Conservation (phyloP, 2,797 vertebrate species). For the Dendrocincla tyrannina region DNA sequence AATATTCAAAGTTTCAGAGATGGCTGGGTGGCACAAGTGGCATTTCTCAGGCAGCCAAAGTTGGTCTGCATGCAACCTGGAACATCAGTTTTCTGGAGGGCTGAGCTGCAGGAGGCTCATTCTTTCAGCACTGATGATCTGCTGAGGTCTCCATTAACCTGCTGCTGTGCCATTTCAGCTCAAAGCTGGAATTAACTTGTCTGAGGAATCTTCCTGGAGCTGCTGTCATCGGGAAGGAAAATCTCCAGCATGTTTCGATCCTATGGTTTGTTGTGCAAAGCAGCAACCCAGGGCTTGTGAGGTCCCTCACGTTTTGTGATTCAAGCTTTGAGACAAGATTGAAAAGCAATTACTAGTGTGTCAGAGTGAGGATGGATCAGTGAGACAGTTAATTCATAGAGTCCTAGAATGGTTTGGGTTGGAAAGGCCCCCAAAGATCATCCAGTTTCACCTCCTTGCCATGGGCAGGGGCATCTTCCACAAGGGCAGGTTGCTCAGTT, state of each 20-base stretch:
- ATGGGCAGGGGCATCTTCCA: neutral
- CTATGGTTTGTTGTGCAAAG: neutral
- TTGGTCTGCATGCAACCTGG: accelerated
- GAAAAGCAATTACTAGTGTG: neutral
- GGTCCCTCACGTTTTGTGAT: neutral
- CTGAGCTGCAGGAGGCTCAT: neutral
- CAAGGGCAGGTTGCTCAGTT: neutral
- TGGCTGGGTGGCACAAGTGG: neutral
- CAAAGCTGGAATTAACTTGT: neutral
- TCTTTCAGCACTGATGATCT: neutral
- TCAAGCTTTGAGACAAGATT: neutral
- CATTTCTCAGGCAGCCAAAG: neutral
- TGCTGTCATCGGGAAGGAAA: neutral
- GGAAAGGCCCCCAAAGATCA: neutral
- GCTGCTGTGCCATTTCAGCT: neutral
- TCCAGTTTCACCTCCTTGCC: neutral
- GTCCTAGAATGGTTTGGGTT: neutral
- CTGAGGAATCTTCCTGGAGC: neutral
- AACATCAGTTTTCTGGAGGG: neutral
- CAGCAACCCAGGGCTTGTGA: neutral
- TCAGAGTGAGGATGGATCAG: neutral
- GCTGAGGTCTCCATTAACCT: neutral
- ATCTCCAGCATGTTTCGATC: accelerated
- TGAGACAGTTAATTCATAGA: neutral
- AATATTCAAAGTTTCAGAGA: neutral